Percentiles rank a stretch among this genome's conserved stretches.
Conservation (phyloP, 1,140 invertebrate species). For the Aphelenchoides avenae region DNA sequence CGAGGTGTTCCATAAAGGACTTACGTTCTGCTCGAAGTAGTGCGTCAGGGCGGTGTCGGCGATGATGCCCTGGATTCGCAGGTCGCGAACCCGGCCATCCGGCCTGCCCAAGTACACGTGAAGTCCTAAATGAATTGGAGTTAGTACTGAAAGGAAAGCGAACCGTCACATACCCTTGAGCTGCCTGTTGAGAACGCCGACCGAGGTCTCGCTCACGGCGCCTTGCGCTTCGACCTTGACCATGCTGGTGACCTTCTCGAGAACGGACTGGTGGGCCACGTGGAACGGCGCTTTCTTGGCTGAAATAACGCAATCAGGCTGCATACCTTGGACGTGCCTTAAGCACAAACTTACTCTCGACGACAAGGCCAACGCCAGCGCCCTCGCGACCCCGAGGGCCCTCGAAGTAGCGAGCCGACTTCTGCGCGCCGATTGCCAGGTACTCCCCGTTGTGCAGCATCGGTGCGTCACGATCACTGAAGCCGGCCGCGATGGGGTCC, state of each 20-base stretch:
- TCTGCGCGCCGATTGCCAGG: slow-evolving; percentile 33
- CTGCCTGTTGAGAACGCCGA: slow-evolving; percentile 16
- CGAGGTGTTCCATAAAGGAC: no score
- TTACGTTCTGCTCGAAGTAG: no score
- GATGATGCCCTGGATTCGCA: slow-evolving; percentile 15
- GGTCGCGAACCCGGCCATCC: slow-evolving; percentile 15
- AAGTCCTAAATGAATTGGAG: slow-evolving; percentile 13
- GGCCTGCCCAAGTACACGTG: slow-evolving; percentile 17
- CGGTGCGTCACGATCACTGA: slow-evolving; percentile 16
- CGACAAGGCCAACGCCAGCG: slow-evolving; percentile 22
- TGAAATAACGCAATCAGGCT: slow-evolving; percentile 11
- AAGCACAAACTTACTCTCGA: slow-evolving; percentile 14
- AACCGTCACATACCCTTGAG: slow-evolving; percentile 18
- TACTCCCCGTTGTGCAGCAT: slow-evolving; percentile 24
- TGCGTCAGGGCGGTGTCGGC: slow-evolving; percentile 7
- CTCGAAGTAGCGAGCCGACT: slow-evolving; percentile 32
- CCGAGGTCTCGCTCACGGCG: neutral
- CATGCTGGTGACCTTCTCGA: slow-evolving; percentile 9
- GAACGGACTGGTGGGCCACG: slow-evolving; percentile 1
- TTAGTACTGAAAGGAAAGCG: neutral
- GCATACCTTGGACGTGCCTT: neutral
- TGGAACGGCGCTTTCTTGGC: slow-evolving; percentile 21
- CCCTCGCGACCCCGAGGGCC: slow-evolving; percentile 20
- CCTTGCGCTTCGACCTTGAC: slow-evolving; percentile 10
- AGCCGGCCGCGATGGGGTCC: slow-evolving; percentile 6